phyloP scores from a whole-genome alignment of 2,888 invertebrate genomes.

The Apotomis betuletana region DNA sequence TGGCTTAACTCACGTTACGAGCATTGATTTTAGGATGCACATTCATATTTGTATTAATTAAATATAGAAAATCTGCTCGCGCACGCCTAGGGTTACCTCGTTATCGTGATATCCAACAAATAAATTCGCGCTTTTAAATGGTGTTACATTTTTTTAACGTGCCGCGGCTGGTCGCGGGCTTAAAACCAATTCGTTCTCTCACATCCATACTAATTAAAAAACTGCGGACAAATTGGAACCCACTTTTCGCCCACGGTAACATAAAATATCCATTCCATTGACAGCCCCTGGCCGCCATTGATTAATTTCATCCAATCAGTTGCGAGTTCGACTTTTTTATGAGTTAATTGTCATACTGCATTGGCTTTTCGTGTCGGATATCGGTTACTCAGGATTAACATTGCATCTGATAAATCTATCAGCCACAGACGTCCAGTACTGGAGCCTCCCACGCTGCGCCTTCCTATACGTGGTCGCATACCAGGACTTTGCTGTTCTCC shows the following conservation, averaged over 20 bases:
- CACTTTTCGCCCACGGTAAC: slow-evolving; percentile 78
- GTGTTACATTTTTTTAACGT: slow-evolving; percentile 49
- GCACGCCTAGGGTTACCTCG: slow-evolving; percentile 35
- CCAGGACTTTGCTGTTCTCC: too few species aligned
- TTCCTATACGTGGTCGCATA: too few species aligned
- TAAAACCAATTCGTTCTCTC: slow-evolving; percentile 76
- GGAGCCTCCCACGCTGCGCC: too few species aligned
- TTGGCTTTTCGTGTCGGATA: slow-evolving; percentile 53
- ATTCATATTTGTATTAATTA: slow-evolving; percentile 20
- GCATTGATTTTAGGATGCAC: slow-evolving; percentile 20
- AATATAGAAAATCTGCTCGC: slow-evolving; percentile 27
- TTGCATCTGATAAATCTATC: too few species aligned
- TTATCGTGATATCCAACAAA: slow-evolving; percentile 35
- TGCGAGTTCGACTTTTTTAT: slow-evolving; percentile 73
- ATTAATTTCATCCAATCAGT: slow-evolving; percentile 79
- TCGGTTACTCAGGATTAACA: slow-evolving; percentile 46
- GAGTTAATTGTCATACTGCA: slow-evolving; percentile 72
- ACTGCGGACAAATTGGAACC: slow-evolving; percentile 80
- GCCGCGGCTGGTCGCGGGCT: slow-evolving; percentile 55
- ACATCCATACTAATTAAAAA: slow-evolving; percentile 81
- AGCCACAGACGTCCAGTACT: too few species aligned
- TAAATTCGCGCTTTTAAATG: slow-evolving; percentile 33
- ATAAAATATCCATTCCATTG: slow-evolving; percentile 80
- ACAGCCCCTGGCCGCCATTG: slow-evolving; percentile 67
- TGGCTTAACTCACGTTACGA: slow-evolving; percentile 12